phyloP scores from a whole-genome alignment of 2,113 vertebrate genomes.

The Lanius collurio region DNA sequence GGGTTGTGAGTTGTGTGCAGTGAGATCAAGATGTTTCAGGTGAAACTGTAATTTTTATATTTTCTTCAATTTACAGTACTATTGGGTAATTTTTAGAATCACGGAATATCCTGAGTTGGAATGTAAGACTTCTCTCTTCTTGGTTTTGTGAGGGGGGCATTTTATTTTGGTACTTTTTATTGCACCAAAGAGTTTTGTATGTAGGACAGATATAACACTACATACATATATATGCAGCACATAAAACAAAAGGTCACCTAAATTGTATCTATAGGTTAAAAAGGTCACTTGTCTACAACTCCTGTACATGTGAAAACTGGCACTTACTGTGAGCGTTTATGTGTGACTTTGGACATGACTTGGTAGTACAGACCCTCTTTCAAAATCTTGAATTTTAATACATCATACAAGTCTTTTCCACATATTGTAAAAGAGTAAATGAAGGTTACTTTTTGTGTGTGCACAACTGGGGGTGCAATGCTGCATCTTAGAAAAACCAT shows the following conservation, averaged over 20 bases:
- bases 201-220: neutral
- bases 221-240: neutral
- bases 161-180: neutral
- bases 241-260: neutral
- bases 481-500: neutral
- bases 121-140: neutral
- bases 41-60: neutral
- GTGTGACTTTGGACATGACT: neutral
- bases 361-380: neutral
- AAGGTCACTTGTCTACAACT: neutral
- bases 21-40: neutral
- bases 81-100: neutral
- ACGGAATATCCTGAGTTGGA: neutral
- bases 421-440: neutral
- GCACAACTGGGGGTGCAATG: fast-evolving
- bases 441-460: neutral
- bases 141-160: neutral
- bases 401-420: neutral
- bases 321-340: neutral
- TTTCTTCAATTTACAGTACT: neutral
- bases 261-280: neutral
- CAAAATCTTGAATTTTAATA: neutral
- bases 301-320: neutral
- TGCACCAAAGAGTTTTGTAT: neutral
- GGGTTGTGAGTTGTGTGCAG: neutral